These are phyloP conservation scores for Dryocosmus kuriphilus DNA, from an alignment of 2,888 invertebrate species.

Conservation along the genomic window DNA sequence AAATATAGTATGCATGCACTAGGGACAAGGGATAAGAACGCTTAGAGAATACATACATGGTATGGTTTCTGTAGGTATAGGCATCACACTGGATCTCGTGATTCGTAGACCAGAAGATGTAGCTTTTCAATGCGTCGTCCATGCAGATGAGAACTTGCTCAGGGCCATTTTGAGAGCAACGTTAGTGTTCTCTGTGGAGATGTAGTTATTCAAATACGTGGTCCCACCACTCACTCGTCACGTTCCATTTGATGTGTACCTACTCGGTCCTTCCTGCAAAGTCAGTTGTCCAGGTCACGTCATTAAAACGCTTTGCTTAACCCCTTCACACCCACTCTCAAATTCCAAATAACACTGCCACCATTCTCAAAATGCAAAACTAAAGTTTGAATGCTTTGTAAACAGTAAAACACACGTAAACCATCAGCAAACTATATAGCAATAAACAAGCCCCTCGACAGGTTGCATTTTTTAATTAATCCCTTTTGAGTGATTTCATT, in stretches of 20 bases:
- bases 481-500: not conserved
- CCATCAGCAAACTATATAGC: too few relatives aligned
- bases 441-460: not conserved
- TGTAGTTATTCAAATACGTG: slow-evolving; percentile 37
- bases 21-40: not conserved
- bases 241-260: slow-evolving; percentile 21
- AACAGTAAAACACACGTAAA: not conserved
- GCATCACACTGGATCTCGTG: not conserved
- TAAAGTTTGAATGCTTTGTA: not conserved
- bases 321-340: slow-evolving; percentile 12
- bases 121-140: slow-evolving; percentile 5
- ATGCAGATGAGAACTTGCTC: slow-evolving; percentile 31
- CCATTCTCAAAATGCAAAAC: not conserved
- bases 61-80: not conserved
- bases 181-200: not conserved
- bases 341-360: not conserved
- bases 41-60: too few relatives aligned
- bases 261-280: slow-evolving; percentile 15
- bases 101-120: slow-evolving; percentile 3
- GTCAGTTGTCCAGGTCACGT: slow-evolving; percentile 25
- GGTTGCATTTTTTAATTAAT: not conserved
- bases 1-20: not conserved
- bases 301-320: slow-evolving; percentile 32
- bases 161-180: slow-evolving; percentile 26
- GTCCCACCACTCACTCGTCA: not conserved